phyloP scores from a whole-genome alignment of 2,888 invertebrate genomes.

The Tetranychus truncatus region DNA sequence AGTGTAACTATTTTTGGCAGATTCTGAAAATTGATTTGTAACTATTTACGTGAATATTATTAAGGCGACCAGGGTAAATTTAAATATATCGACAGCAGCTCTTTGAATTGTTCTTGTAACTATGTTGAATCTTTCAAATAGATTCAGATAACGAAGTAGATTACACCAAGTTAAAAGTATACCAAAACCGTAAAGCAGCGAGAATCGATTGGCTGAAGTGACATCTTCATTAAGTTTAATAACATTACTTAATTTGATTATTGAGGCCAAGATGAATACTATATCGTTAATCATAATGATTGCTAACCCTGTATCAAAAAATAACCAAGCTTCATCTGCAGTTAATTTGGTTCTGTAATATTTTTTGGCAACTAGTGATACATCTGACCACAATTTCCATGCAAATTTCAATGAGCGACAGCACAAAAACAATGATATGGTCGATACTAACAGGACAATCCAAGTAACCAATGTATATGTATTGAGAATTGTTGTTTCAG shows the following conservation, averaged over 20 bases:
- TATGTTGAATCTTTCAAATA: constrained; percentile 92
- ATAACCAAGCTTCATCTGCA: constrained; percentile 62
- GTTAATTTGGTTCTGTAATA: constrained; percentile 52
- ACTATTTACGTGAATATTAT: constrained; percentile 67
- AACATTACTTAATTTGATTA: constrained; percentile 71
- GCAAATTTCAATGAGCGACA: constrained; percentile 74
- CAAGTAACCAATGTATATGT: neutral
- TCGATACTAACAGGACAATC: constrained; percentile 33
- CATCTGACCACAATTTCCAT: constrained; percentile 46
- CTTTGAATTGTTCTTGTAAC: constrained; percentile 84
- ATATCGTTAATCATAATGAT: constrained; percentile 91
- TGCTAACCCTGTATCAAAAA: constrained; percentile 92
- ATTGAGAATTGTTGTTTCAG: neutral
- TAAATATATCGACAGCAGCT: constrained; percentile 78
- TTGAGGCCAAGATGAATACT: constrained; percentile 77
- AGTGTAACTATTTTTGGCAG: too few relatives aligned
- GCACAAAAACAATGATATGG: constrained; percentile 62
- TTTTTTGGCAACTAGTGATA: constrained; percentile 41
- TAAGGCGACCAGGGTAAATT: constrained; percentile 51
- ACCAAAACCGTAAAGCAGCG: constrained; percentile 82
- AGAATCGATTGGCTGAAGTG: constrained; percentile 40
- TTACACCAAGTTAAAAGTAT: constrained; percentile 95
- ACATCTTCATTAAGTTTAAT: constrained; percentile 50
- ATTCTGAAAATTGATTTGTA: neutral
- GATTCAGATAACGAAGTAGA: constrained; percentile 85